A percentile compares a stretch with the other conserved stretches of the same genome.
These are phyloP conservation scores for Belonocnema kinseyi DNA, from an alignment of 1,140 invertebrate species.

Conservation along the genomic window DNA sequence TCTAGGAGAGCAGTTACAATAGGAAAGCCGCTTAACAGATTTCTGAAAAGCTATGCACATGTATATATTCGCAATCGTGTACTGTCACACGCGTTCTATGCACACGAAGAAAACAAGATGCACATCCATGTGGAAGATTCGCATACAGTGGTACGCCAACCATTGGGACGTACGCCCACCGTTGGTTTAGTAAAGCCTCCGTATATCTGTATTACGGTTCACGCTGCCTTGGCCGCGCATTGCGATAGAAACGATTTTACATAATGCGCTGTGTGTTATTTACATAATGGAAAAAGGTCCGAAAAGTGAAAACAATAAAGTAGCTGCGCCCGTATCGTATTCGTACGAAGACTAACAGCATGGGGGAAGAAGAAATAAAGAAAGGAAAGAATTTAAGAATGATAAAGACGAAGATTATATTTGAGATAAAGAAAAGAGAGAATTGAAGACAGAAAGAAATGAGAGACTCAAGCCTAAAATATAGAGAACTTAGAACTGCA, in stretches of 20 bases:
- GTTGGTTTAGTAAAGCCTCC: slow-evolving; percentile 21
- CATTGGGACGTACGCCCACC: not conserved
- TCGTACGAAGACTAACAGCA: slow-evolving; percentile 3
- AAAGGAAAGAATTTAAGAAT: not conserved
- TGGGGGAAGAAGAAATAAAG: not conserved
- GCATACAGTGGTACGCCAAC: not conserved
- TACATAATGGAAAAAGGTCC: slow-evolving; percentile 49
- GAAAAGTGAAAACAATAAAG: slow-evolving; percentile 47
- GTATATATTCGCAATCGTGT: slow-evolving; percentile 29
- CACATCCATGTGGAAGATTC: not conserved
- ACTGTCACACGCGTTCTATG: not conserved
- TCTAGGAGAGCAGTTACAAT: slow-evolving; percentile 3
- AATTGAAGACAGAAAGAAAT: not conserved
- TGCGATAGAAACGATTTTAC: slow-evolving; percentile 43
- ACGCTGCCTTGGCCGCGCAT: slow-evolving; percentile 22
- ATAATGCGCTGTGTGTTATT: slow-evolving; percentile 44
- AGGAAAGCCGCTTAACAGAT: slow-evolving; percentile 30
- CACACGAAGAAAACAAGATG: slow-evolving; percentile 22
- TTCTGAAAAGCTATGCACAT: slow-evolving; percentile 29
- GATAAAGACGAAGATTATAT: not conserved
- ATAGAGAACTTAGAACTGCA: too few species aligned
- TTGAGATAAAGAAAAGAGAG: not conserved
- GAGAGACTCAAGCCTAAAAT: too few species aligned
- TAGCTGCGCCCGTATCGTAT: slow-evolving; percentile 35
- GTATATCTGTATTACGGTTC: slow-evolving; percentile 32